Conservation (phyloP, 2,113 vertebrate genomes). For the Xiphorhynchus elegans region DNA sequence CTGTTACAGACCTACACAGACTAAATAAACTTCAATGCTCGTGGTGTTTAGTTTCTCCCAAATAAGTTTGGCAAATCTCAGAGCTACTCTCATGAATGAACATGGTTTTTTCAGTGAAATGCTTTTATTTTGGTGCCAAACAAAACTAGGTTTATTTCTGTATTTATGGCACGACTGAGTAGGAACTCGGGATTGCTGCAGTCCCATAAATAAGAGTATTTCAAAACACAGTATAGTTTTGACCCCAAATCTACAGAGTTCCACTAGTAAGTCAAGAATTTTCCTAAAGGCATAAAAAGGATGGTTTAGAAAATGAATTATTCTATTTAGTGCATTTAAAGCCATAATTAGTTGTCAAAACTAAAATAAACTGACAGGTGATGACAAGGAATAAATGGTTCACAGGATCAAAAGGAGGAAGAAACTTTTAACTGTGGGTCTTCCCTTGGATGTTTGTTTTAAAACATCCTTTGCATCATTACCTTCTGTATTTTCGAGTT, state of each 20-base stretch:
- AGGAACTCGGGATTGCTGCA: not conserved
- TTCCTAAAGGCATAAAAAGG: not conserved
- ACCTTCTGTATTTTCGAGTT: not conserved
- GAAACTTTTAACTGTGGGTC: not conserved
- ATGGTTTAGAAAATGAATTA: not conserved
- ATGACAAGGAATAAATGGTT: not conserved
- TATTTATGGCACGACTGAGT: not conserved
- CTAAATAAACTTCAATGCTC: not conserved
- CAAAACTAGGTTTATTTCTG: not conserved
- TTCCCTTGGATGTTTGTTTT: not conserved
- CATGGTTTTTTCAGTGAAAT: not conserved
- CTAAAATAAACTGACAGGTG: not conserved
- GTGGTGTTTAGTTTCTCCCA: not conserved
- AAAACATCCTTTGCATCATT: not conserved
- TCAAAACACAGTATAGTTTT: not conserved
- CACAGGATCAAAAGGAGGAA: not conserved
- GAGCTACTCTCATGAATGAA: not conserved
- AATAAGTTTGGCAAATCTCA: not conserved
- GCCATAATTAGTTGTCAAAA: not conserved
- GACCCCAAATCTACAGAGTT: not conserved
- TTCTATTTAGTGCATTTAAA: not conserved
- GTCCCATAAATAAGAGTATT: not conserved
- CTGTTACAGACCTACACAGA: not conserved
- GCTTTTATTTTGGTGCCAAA: not conserved
- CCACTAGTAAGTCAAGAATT: not conserved